A percentile compares a stretch with the other conserved stretches of the same genome.
phyloP scores from a whole-genome alignment of 2,797 vertebrate genomes.

The Zonotrichia albicollis region DNA sequence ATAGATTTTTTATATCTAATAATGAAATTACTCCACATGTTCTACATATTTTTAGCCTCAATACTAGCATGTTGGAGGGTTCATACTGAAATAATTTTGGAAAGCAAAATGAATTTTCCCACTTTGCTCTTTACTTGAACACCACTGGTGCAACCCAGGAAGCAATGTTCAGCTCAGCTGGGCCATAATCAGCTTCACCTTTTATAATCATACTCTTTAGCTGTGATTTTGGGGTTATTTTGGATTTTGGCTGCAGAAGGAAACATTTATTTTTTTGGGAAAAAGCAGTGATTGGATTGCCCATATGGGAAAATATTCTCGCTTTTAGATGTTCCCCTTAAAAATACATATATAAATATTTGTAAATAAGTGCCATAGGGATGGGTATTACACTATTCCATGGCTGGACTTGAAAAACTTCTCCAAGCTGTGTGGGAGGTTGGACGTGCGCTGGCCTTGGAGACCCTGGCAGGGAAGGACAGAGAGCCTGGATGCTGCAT shows the following conservation, averaged over 20 bases:
- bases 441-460: neutral
- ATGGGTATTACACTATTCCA: neutral
- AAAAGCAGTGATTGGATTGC: too few species aligned
- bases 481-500: neutral
- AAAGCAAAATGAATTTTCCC: neutral
- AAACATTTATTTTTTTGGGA: accelerated
- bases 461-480: neutral
- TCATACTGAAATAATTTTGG: neutral
- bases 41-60: neutral
- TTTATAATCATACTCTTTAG: neutral
- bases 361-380: neutral
- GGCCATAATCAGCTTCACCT: neutral
- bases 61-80: neutral
- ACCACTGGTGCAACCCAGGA: neutral
- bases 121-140: neutral
- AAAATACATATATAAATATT: neutral
- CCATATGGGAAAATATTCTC: neutral
- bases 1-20: neutral
- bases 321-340: neutral
- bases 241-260: neutral
- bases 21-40: neutral
- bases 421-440: neutral
- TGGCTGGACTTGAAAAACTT: neutral
- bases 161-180: neutral
- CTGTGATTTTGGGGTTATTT: neutral